These are phyloP conservation scores for Osmoderma eremita DNA, from an alignment of 2,888 invertebrate genomes.

Conservation along the genomic window DNA sequence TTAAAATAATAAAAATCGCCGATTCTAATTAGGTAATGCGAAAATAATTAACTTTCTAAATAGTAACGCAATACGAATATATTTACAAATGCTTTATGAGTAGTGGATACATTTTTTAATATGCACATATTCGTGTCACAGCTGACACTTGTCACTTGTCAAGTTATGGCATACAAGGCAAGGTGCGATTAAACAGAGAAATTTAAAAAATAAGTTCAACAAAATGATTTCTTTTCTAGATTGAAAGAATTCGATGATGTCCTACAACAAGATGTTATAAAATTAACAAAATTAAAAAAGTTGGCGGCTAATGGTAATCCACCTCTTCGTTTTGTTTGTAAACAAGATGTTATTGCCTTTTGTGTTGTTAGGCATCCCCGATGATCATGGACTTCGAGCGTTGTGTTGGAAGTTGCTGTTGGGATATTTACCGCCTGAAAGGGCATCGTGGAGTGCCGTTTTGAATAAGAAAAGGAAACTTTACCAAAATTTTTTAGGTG, in stretches of 20 bases:
- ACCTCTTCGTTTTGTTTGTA: too few species aligned
- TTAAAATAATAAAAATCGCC: too few species aligned
- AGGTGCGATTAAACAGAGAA: slow-evolving; percentile 52
- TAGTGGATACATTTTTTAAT: neutral
- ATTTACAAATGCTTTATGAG: slow-evolving; percentile 2
- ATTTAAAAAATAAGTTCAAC: slow-evolving; percentile 13
- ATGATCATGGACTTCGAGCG: slow-evolving; percentile 83
- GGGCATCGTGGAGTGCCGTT: slow-evolving; percentile 73
- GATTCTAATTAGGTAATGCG: too few species aligned
- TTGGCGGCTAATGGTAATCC: slow-evolving; percentile 83
- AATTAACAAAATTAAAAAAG: slow-evolving; percentile 73
- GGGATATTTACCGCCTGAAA: slow-evolving; percentile 82
- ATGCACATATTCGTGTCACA: slow-evolving; percentile 25
- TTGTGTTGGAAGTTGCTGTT: slow-evolving; percentile 90
- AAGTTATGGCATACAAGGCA: slow-evolving; percentile 60
- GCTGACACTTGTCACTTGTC: slow-evolving; percentile 45
- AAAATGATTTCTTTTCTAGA: slow-evolving; percentile 65
- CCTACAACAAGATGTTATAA: slow-evolving; percentile 75
- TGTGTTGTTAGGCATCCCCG: slow-evolving; percentile 81
- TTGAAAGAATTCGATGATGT: slow-evolving; percentile 83
- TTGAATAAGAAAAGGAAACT: slow-evolving; percentile 80
- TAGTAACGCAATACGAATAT: neutral
- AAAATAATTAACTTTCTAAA: neutral
- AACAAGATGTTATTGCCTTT: too few species aligned
- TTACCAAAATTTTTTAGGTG: slow-evolving; percentile 85